These are phyloP conservation scores for Coregonus suidteri DNA, from an alignment of 2,797 vertebrate genomes.

Conservation along the genomic window DNA sequence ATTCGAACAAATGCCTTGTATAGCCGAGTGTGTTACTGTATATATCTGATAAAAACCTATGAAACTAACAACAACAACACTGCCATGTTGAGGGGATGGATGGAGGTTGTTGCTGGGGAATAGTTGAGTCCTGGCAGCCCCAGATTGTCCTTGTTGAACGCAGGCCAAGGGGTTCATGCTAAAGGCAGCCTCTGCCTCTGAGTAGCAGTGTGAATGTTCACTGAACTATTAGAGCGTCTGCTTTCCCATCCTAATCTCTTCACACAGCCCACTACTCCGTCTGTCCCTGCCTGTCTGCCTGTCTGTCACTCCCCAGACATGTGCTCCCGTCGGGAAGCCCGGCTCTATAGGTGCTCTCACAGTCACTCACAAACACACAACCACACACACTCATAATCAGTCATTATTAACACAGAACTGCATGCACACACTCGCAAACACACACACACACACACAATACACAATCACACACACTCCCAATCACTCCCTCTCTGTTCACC, in stretches of 20 bases:
- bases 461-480: neutral
- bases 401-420: too few relatives aligned
- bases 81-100: too few relatives aligned
- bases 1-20: neutral
- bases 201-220: slow-evolving; percentile 35
- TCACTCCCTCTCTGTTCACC: neutral
- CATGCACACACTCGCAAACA: neutral
- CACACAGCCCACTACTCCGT: slow-evolving; percentile 52
- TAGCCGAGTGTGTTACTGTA: neutral
- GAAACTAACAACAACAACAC: neutral
- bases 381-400: too few relatives aligned
- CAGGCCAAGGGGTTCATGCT: neutral
- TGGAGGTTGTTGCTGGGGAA: neutral
- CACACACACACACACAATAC: neutral
- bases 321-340: neutral
- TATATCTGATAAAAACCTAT: neutral
- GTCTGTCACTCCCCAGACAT: slow-evolving; percentile 10
- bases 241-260: slow-evolving; percentile 54
- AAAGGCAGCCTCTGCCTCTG: neutral
- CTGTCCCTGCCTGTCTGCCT: slow-evolving; percentile 20
- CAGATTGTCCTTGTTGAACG: neutral
- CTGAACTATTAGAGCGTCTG: slow-evolving; percentile 52
- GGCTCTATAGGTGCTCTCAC: too few relatives aligned
- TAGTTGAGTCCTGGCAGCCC: neutral
- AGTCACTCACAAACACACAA: neutral